Percentiles rank a stretch among this genome's conserved stretches.
Evolutionary conservation across 1,140 invertebrate genomes (phyloP).

Genomic region (Pteromalus puparum): DNA sequence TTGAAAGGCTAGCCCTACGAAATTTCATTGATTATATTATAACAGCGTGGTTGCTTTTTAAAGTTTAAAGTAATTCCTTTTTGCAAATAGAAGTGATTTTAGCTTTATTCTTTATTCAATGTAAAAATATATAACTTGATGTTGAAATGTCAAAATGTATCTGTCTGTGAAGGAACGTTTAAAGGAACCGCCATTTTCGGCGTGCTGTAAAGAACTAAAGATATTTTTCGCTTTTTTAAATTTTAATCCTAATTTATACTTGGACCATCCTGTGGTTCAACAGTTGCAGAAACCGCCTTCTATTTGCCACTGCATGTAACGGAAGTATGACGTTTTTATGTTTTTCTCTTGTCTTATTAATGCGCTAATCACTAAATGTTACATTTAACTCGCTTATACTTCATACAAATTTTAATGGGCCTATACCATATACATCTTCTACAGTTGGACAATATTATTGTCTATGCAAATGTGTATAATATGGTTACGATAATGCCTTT

Average conservation of each 20-base stretch:
- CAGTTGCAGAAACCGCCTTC: conserved; percentile 1
- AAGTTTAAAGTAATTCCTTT: no score
- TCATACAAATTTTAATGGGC: background rate
- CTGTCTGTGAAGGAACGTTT: conserved; percentile 55
- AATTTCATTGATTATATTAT: background rate
- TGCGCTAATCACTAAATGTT: background rate
- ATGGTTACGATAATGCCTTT: conserved; percentile 22
- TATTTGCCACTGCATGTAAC: background rate
- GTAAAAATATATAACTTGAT: conserved; percentile 58
- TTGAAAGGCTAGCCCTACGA: background rate
- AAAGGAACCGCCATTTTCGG: conserved; percentile 54
- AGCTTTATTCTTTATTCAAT: conserved; percentile 50
- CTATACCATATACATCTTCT: conserved; percentile 13
- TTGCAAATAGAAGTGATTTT: conserved; percentile 56
- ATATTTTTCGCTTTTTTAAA: background rate
- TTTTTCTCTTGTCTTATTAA: background rate
- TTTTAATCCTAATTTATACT: no score
- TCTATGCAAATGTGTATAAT: conserved; percentile 56
- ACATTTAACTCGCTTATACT: background rate
- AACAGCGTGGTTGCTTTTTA: background rate
- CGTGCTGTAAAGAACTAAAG: background rate
- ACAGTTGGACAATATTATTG: conserved; percentile 60
- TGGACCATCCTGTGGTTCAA: no score
- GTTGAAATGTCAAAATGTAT: conserved; percentile 25
- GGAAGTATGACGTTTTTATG: background rate